Percentiles rank a stretch among this genome's conserved stretches.
phyloP scores from a whole-genome alignment of 2,797 vertebrate genomes.

The Eulemur mongoz region DNA sequence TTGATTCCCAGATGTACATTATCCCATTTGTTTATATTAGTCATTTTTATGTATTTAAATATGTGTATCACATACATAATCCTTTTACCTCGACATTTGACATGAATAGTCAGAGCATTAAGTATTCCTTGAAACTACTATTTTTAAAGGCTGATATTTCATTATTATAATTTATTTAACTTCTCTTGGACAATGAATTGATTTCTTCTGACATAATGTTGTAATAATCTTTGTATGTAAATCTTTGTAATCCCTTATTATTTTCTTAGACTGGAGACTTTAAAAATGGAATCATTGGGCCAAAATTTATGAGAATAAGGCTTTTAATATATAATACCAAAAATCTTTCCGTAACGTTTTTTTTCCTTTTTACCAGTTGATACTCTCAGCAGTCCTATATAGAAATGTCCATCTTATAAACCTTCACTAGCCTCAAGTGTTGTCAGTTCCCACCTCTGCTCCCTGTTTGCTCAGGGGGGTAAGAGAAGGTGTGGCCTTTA shows the following conservation, averaged over 20 bases:
- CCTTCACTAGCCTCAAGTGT: not conserved
- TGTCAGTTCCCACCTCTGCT: not conserved
- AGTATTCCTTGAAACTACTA: not conserved
- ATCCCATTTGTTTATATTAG: not conserved
- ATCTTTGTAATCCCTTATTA: not conserved
- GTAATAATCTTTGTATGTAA: not conserved
- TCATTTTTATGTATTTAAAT: not conserved
- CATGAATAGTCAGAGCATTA: not conserved
- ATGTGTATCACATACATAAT: not conserved
- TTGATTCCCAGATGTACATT: not conserved
- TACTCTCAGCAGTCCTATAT: not conserved
- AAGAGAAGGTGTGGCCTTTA: not conserved
- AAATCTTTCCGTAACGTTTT: not conserved
- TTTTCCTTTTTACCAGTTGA: not conserved
- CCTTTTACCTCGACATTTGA: not conserved
- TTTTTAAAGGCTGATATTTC: conserved; percentile 46
- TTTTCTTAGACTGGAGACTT: conserved; percentile 29
- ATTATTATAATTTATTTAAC: not conserved
- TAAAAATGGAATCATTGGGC: not conserved
- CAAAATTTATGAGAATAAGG: not conserved
- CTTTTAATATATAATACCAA: not conserved
- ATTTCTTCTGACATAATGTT: conserved; percentile 9
- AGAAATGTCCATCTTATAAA: not conserved
- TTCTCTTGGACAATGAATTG: not conserved
- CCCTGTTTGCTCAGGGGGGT: not conserved